These are phyloP conservation scores for Hirudo medicinalis DNA, from an alignment of 1,140 invertebrate species.

Conservation along the genomic window DNA sequence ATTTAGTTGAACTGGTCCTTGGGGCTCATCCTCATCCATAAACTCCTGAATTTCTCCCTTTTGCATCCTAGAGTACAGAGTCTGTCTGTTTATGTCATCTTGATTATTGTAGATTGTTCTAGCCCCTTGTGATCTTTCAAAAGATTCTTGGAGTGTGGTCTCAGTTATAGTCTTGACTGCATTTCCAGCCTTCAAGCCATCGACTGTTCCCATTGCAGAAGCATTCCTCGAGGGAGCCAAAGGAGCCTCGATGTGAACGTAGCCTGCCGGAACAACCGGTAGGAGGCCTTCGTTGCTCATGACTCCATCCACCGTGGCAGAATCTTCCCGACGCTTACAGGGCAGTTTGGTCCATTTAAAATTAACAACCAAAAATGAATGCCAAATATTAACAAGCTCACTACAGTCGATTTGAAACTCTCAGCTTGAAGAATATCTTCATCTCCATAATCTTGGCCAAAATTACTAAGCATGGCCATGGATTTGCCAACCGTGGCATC, in stretches of 20 bases:
- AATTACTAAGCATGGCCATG: not conserved
- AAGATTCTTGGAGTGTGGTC: not conserved
- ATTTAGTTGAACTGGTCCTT: not conserved
- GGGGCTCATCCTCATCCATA: not conserved
- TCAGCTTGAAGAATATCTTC: not conserved
- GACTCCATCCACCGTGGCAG: not conserved
- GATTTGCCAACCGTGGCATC: not conserved
- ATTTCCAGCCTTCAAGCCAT: not conserved
- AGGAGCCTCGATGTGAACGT: constrained; percentile 9
- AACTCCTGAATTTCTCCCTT: not conserved
- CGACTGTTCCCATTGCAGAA: not conserved
- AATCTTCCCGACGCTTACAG: not conserved
- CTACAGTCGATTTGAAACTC: not conserved
- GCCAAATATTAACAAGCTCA: not conserved
- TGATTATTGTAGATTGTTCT: not conserved
- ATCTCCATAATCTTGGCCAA: not conserved
- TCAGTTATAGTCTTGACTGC: not conserved
- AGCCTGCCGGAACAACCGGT: not conserved
- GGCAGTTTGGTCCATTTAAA: too few species aligned
- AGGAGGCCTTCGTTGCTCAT: not conserved
- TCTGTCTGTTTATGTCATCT: not conserved
- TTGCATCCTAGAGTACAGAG: not conserved
- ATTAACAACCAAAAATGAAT: too few species aligned
- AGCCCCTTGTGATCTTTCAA: not conserved
- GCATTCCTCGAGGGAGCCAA: not conserved